Evolutionary conservation across 2,888 invertebrate species (phyloP), one percentile per base, ranked within the genome.

Genomic region (Cryptus armator): DNA sequence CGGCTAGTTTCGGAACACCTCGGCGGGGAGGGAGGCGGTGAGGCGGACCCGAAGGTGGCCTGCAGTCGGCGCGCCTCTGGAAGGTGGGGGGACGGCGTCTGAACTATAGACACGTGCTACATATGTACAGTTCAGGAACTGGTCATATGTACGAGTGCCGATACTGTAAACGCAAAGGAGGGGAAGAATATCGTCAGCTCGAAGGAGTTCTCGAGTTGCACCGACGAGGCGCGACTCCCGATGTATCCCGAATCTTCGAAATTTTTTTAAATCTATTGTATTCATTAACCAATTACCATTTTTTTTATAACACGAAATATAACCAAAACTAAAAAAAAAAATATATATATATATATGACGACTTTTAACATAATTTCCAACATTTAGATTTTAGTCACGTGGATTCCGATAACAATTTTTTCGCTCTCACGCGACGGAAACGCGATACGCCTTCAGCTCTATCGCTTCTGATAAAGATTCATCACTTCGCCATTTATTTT

Each of bases 1-100:
- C 87, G 87, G 83, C 66, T 48, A 66, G 43, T 67, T 80, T 84
- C 87, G 87, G 75, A 16, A 66, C 81, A 78, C 76, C 68, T 86
- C 87, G 87, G 84, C 80, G 56, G 24, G 43, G 12, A 67, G 48
- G 62, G 43, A 70, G 24, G 48, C 14, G 48, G 12, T 14, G n/a
- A 48, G 14, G 48, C 48, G 37, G 1, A 37, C 51, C 59, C 75
- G 67, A 81, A 81, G 86, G 86, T 84, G 84, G 70, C 79, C 75
- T 68, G 68, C 71, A 43, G 48, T 74, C 68, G 68, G 29, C 74
- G 80, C 44, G 68, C 16, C 72, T 59, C 62, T 14, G 48, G 70
- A 56, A 68, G 46, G 78, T 64, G 81, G 71, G 77, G 80, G 71
- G 79, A 72, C 14, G 7, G 56, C 12, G 56, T 19, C 29, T 37